Evolutionary conservation across 2,113 vertebrate species (phyloP).

Genomic region (Australoheros scitulus): DNA sequence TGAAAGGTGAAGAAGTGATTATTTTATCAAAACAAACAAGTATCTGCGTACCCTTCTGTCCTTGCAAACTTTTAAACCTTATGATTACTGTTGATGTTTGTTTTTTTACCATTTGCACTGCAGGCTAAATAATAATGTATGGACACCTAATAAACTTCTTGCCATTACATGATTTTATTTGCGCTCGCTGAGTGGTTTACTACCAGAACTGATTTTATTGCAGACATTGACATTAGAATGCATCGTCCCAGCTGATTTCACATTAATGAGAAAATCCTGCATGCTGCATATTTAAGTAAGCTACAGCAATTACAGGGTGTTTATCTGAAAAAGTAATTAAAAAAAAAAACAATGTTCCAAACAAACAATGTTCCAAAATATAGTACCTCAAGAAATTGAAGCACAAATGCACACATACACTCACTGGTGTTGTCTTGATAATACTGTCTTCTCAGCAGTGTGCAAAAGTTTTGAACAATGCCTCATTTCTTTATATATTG

Average conservation of each 20-base stretch:
- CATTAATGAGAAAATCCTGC: slow-evolving; percentile 40
- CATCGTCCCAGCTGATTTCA: slow-evolving; percentile 29
- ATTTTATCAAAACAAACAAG: slow-evolving; percentile 15
- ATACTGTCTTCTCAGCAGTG: not conserved
- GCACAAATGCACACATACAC: not conserved
- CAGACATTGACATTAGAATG: slow-evolving; percentile 8
- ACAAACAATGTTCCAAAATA: not conserved
- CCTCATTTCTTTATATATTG: not conserved
- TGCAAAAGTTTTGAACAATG: not conserved
- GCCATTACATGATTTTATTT: slow-evolving; percentile 4
- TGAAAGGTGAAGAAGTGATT: slow-evolving; percentile 22
- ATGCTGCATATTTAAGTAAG: slow-evolving; percentile 20
- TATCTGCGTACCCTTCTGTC: slow-evolving; percentile 29
- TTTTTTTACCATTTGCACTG: not conserved
- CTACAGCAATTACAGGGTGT: slow-evolving; percentile 24
- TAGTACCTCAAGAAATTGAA: slow-evolving; percentile 10
- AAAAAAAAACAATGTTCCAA: slow-evolving; percentile 15
- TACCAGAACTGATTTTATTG: slow-evolving; percentile 19
- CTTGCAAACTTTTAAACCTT: slow-evolving; percentile 25
- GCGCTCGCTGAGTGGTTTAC: not conserved
- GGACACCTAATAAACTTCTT: slow-evolving; percentile 9
- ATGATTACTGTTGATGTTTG: not conserved
- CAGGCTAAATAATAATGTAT: not conserved
- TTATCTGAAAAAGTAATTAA: slow-evolving; percentile 15
- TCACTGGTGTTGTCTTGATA: not conserved